Conservation (phyloP, 2,113 vertebrate genomes). For the Stigmatopora argus region DNA sequence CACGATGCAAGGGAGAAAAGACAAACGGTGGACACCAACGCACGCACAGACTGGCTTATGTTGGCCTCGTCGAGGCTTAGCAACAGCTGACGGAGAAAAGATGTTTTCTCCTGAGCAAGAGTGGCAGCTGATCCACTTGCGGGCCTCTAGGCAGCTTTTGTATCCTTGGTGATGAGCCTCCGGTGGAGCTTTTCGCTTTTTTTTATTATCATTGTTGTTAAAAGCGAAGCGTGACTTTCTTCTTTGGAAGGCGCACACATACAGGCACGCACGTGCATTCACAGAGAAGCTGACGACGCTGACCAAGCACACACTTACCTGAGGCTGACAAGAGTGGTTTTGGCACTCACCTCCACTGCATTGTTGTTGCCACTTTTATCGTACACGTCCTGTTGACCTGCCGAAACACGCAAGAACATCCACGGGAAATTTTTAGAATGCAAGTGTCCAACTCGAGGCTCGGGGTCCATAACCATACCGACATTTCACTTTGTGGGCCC, state of each 20-base stretch:
- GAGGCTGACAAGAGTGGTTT: conserved; percentile 33
- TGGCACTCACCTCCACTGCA: conserved; percentile 90
- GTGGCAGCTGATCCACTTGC: conserved; percentile 32
- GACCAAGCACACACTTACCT: conserved; percentile 54
- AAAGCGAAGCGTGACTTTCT: conserved; percentile 51
- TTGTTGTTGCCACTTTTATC: conserved; percentile 87
- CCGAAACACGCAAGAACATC: conserved; percentile 30
- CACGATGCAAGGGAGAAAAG: conserved; percentile 13
- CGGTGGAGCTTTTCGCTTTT: conserved; percentile 30
- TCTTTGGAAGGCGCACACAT: conserved; percentile 32
- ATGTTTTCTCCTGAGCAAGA: conserved; percentile 30
- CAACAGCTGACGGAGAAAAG: conserved; percentile 45
- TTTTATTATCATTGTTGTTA: conserved; percentile 6
- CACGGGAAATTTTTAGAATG: conserved; percentile 4
- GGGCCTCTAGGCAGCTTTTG: conserved; percentile 40
- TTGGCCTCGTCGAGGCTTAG: conserved; percentile 41
- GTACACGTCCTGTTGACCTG: conserved; percentile 85
- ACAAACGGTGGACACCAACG: conserved; percentile 1
- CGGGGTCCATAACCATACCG: too few relatives aligned
- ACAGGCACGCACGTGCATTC: conserved; percentile 6
- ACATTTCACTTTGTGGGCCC: too few relatives aligned
- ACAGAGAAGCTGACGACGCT: conserved; percentile 14
- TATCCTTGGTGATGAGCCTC: conserved; percentile 37
- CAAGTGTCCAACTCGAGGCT: too few relatives aligned
- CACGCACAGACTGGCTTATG: conserved; percentile 33